Conservation (phyloP, 2,797 vertebrate species). For the Otolemur crassicaudatus region DNA sequence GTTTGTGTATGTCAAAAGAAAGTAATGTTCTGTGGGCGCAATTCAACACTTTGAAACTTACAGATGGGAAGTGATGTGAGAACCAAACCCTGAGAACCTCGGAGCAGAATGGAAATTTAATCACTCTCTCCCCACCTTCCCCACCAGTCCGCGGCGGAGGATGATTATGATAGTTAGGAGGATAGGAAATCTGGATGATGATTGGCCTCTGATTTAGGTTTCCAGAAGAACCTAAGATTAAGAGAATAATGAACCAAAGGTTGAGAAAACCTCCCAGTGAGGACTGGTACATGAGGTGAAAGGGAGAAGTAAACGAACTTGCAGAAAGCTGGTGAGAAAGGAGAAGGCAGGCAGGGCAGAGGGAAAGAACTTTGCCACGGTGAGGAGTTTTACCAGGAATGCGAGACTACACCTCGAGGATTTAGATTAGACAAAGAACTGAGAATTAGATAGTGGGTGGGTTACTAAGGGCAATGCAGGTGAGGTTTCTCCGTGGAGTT, state of each 20-base stretch:
- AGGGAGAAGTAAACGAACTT: not conserved
- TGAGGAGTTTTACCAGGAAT: not conserved
- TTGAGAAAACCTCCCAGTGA: constrained; percentile 22
- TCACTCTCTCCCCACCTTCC: not conserved
- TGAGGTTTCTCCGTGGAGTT: not conserved
- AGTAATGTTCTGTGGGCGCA: constrained; percentile 33
- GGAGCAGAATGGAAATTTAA: constrained; percentile 21
- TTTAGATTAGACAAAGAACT: not conserved
- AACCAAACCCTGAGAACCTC: constrained; percentile 28
- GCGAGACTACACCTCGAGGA: not conserved
- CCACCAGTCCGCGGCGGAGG: constrained; percentile 30
- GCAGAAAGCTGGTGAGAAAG: not conserved
- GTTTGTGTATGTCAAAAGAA: constrained; percentile 60
- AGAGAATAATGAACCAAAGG: constrained; percentile 12
- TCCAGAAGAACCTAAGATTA: constrained; percentile 11
- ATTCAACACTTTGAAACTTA: constrained; percentile 66
- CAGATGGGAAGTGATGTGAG: constrained; percentile 39
- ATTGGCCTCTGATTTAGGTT: constrained; percentile 10
- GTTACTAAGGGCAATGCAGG: not conserved
- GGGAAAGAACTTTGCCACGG: not conserved
- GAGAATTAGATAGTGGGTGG: not conserved
- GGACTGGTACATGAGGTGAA: not conserved
- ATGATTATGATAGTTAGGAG: not conserved
- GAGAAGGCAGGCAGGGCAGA: not conserved
- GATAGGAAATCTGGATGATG: not conserved